Evolutionary conservation across 2,113 vertebrate genomes (phyloP).

Genomic region (Zeus faber): DNA sequence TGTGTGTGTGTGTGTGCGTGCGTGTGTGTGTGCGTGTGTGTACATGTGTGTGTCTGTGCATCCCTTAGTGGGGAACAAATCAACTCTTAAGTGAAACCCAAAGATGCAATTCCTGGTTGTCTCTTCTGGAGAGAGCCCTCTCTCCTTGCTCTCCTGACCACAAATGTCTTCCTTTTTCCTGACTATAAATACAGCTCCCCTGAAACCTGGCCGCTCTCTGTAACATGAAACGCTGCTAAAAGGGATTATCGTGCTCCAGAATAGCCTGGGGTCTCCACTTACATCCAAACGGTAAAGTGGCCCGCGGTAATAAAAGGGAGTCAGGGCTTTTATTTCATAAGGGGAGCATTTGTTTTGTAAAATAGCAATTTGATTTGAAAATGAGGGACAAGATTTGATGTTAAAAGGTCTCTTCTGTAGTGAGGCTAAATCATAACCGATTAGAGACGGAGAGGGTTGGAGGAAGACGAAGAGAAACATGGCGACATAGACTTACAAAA

Average conservation of each 20-base stretch:
- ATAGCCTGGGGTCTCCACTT: constrained; percentile 52
- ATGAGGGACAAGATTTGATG: constrained; percentile 43
- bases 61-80: not conserved
- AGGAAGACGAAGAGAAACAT: constrained; percentile 26
- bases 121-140: not conserved
- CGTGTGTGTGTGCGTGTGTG: not conserved
- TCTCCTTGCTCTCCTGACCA: constrained; percentile 45
- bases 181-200: constrained; percentile 58
- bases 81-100: too few relatives aligned
- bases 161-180: constrained; percentile 56
- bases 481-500: too few relatives aligned
- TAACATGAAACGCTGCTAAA: constrained; percentile 49
- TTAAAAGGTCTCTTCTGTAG: constrained; percentile 40
- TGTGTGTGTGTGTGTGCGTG: too few relatives aligned
- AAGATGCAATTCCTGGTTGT: too few relatives aligned
- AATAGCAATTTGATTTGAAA: constrained; percentile 44
- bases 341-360: constrained; percentile 39
- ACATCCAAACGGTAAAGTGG: constrained; percentile 23
- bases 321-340: constrained; percentile 38
- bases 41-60: not conserved
- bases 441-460: constrained; percentile 20
- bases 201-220: constrained; percentile 47
- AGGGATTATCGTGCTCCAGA: constrained; percentile 58
- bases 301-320: not conserved
- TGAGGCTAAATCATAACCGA: constrained; percentile 42